Conservation (phyloP, 2,113 vertebrate genomes). For the Centropristis striata region DNA sequence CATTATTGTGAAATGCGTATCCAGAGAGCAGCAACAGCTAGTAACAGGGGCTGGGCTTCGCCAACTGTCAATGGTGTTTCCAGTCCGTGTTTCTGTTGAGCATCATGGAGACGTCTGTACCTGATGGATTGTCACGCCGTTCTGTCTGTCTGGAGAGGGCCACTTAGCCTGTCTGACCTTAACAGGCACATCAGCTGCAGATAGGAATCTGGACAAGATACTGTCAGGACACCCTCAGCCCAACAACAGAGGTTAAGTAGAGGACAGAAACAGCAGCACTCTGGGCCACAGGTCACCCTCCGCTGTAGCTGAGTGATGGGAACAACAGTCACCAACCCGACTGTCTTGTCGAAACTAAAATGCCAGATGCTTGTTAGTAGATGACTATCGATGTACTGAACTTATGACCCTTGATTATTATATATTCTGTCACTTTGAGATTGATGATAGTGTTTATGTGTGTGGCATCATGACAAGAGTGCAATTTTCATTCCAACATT, state of each 20-base stretch:
- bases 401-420: background rate
- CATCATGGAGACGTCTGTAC: no score
- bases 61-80: no score
- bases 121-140: no score
- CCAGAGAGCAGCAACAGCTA: no score
- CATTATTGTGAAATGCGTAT: no score
- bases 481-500: background rate
- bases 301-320: conserved; percentile 2
- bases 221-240: background rate
- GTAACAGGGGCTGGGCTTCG: no score
- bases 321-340: background rate
- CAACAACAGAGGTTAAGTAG: conserved; percentile 16
- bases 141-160: background rate
- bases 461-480: background rate
- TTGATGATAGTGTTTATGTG: background rate
- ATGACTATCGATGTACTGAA: background rate
- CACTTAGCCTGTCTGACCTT: conserved; percentile 1
- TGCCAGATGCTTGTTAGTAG: no score
- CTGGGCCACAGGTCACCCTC: background rate
- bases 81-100: no score
- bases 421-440: background rate
- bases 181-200: conserved; percentile 15
- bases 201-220: conserved; percentile 11
- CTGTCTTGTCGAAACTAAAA: no score
- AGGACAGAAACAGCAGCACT: conserved; percentile 10